Conservation (phyloP, 2,113 vertebrate genomes). For the Piprites chloris region DNA sequence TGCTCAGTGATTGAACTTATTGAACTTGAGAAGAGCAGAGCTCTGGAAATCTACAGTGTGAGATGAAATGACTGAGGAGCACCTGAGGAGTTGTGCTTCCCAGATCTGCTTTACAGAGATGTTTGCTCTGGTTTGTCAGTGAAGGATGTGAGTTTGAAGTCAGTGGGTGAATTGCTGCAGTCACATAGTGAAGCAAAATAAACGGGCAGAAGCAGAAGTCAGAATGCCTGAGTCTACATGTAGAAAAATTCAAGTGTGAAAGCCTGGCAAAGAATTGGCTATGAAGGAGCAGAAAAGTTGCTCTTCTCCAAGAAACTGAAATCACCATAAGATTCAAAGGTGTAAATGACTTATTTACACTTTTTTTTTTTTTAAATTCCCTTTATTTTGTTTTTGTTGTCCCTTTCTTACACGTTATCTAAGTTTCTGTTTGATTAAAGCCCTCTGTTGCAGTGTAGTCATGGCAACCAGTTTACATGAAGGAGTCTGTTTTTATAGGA, state of each 20-base stretch:
- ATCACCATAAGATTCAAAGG: background rate
- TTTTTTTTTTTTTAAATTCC: background rate
- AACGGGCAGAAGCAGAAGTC: background rate
- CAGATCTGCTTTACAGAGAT: background rate
- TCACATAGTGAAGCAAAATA: background rate
- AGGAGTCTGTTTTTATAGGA: background rate
- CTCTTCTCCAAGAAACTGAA: background rate
- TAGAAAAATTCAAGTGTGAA: background rate
- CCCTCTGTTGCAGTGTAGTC: background rate
- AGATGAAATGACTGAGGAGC: background rate
- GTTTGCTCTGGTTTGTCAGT: background rate
- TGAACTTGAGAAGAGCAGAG: background rate
- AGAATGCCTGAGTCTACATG: background rate
- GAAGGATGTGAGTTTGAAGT: background rate
- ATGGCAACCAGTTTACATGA: background rate
- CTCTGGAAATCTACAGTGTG: background rate
- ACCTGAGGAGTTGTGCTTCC: background rate
- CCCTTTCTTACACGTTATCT: background rate
- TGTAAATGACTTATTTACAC: background rate
- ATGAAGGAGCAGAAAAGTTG: background rate
- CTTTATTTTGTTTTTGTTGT: conserved; percentile 14
- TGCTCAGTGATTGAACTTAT: background rate
- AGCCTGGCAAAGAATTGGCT: background rate
- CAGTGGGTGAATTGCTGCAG: background rate
- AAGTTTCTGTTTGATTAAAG: conserved; percentile 47